Evolutionary conservation across 2,797 vertebrate species (phyloP), one percentile per base, ranked within the genome.

Genomic region (Sebastes matsubarae): DNA sequence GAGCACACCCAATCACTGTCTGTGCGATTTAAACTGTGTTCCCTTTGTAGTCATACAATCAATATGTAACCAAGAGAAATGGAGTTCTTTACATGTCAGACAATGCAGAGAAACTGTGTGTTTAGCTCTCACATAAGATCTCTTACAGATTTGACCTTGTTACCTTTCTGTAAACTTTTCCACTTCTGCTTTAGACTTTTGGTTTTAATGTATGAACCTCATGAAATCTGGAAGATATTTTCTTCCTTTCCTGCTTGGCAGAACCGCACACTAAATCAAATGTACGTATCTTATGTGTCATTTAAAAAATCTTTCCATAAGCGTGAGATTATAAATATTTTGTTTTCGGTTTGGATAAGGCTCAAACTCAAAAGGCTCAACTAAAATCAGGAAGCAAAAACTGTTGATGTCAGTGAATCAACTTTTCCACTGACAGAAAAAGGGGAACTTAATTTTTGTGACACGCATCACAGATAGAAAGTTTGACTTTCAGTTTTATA

Each of bases 1-100:
- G 81, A 90, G 74, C 84, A 88, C 86, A 73, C 83, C 87, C 85
- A 82, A 50, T 79, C 68, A 77, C 57, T 85, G 79, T 83, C 32
- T 68, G 63, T 72, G 65, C 46, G 25, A 57, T 38, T 75, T 77
- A 61, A 76, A 71, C 77, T 76, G 77, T 72, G 57, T 66, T 86
- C 57, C 81, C 83, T 77, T 93, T 91, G 79, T 87, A 55, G 63
- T 63, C 57, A 38, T 60, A 85, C 84, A 79, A 81, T 72, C 83
- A 75, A 73, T 76, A 86, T 72, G 79, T 74, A 74, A 80, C 68
- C 29, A 36, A 38, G 57, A 78, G 32, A 32, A 83, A 68, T 2
- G 20, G 34, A 46, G 32, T 78, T 80, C 64, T 80, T 75, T 77
- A 76, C 69, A 55, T 85, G 38, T 27, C 25, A 67, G 63, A 81